A percentile compares a stretch with the other conserved stretches of the same genome.
Evolutionary conservation across 1,140 invertebrate genomes (phyloP).

Genomic region (Aphis craccivora): DNA sequence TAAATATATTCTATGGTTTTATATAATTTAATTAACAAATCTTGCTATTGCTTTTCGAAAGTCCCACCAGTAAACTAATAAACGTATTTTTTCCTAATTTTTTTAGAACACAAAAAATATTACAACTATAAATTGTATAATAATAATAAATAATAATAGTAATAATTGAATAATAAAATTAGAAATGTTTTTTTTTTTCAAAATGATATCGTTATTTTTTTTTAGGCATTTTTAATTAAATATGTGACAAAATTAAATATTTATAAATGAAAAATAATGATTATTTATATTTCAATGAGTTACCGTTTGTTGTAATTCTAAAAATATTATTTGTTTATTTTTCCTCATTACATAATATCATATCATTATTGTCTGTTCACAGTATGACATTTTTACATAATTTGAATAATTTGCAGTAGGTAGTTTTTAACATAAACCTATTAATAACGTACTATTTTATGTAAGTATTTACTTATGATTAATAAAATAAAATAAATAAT

Average conservation of each 20-base stretch:
- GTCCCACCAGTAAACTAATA: not conserved
- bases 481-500: too few relatives aligned
- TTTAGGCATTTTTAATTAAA: not conserved
- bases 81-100: not conserved
- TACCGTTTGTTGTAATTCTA: too few relatives aligned
- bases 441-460: too few relatives aligned
- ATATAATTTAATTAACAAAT: not conserved
- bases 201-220: not conserved
- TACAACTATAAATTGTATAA: not conserved
- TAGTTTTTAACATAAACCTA: too few relatives aligned
- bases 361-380: too few relatives aligned
- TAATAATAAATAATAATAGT: too few relatives aligned
- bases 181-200: not conserved
- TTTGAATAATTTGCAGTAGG: too few relatives aligned
- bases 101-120: not conserved
- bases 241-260: not conserved
- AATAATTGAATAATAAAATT: not conserved
- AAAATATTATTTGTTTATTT: too few relatives aligned
- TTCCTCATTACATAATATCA: too few relatives aligned
- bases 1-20: not conserved
- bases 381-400: too few relatives aligned
- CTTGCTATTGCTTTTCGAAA: not conserved
- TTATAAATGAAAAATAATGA: not conserved
- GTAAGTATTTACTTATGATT: too few relatives aligned
- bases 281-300: not conserved